These are phyloP conservation scores for Petrophora chlorosata DNA, from an alignment of 2,888 invertebrate genomes.

Conservation along the genomic window DNA sequence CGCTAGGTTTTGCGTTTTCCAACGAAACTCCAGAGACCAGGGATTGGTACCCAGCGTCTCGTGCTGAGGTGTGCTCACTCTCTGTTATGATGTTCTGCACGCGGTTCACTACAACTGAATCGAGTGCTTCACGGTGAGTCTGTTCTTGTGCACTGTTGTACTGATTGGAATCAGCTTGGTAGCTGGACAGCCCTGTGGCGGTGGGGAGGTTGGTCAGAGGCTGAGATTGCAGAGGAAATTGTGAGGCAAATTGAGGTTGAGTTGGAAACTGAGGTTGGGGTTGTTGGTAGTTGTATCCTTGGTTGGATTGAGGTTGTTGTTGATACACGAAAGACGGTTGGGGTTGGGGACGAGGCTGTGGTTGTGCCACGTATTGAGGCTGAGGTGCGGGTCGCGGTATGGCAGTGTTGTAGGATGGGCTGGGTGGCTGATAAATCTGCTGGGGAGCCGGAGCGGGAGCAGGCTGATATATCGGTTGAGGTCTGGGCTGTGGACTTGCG, in stretches of 20 bases:
- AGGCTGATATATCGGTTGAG: conserved; percentile 26
- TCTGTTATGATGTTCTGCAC: conserved; percentile 72
- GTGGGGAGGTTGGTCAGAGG: conserved; percentile 37
- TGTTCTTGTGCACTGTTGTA: conserved; percentile 54
- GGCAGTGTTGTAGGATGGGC: conserved; percentile 24
- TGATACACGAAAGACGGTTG: conserved; percentile 31
- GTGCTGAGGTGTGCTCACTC: conserved; percentile 69
- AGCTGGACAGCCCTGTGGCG: conserved; percentile 56
- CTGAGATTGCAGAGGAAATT: conserved; percentile 49
- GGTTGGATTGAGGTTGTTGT: conserved; percentile 39
- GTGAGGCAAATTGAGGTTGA: conserved; percentile 33
- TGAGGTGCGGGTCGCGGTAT: conserved; percentile 37
- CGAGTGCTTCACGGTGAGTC: conserved; percentile 61
- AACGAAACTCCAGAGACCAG: conserved; percentile 72
- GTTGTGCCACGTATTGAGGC: conserved; percentile 38
- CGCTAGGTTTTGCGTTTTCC: conserved; percentile 68
- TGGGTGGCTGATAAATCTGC: conserved; percentile 31
- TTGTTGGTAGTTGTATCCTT: conserved; percentile 37
- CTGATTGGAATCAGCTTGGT: conserved; percentile 69
- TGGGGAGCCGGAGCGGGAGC: conserved; percentile 14
- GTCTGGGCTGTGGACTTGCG: conserved; percentile 19
- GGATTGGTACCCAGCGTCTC: conserved; percentile 66
- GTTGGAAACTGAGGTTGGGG: conserved; percentile 38
- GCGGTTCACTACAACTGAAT: conserved; percentile 62
- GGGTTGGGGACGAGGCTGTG: conserved; percentile 35